phyloP scores from a whole-genome alignment of 2,797 vertebrate genomes.

The Vireo griseus region DNA sequence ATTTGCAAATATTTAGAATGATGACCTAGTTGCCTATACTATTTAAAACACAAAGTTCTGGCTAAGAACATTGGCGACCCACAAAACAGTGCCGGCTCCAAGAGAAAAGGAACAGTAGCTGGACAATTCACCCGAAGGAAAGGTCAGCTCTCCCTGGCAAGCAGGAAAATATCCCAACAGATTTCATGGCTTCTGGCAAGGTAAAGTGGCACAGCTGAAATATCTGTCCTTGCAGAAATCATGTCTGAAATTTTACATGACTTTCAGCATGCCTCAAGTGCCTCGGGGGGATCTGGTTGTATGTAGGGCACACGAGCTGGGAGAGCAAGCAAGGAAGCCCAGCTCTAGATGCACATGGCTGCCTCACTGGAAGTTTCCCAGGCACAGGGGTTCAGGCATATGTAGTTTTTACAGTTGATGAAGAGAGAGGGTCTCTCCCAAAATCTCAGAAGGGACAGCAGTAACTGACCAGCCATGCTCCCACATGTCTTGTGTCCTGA shows the following conservation, averaged over 20 bases:
- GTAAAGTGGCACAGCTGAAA: not conserved
- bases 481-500: accelerated
- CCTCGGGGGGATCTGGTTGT: not conserved
- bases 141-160: constrained; percentile 30
- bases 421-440: not conserved
- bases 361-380: not conserved
- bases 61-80: not conserved
- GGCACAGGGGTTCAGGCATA: accelerated
- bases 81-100: not conserved
- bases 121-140: not conserved
- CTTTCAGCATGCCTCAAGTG: not conserved
- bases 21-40: not conserved
- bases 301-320: not conserved
- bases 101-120: not conserved
- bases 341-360: not conserved
- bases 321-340: not conserved
- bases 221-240: not conserved
- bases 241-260: not conserved
- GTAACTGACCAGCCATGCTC: not conserved
- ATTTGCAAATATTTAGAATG: not conserved
- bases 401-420: not conserved
- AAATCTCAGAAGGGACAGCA: not conserved
- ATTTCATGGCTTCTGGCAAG: constrained; percentile 17
- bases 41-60: constrained; percentile 9
- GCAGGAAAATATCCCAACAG: not conserved